phyloP scores from a whole-genome alignment of 2,113 vertebrate genomes.

The Tetrax tetrax region DNA sequence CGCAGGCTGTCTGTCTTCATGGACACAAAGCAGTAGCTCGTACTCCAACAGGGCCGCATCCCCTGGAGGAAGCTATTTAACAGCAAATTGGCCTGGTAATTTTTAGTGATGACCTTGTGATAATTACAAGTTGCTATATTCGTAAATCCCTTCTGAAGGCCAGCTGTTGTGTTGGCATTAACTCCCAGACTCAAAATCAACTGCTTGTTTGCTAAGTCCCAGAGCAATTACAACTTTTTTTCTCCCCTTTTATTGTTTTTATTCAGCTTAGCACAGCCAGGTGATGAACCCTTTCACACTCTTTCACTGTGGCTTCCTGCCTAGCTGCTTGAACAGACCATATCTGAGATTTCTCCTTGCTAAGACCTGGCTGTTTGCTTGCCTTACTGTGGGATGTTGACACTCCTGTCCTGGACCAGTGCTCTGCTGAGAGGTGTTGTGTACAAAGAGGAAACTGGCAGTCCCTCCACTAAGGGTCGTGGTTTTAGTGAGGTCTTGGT shows the following conservation, averaged over 20 bases:
- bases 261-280: not conserved
- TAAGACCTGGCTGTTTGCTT: not conserved
- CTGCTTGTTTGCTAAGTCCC: constrained; percentile 61
- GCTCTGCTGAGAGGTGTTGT: not conserved
- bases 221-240: not conserved
- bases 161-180: constrained; percentile 71
- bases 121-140: constrained; percentile 72
- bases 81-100: constrained; percentile 65
- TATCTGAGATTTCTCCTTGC: not conserved
- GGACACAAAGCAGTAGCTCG: not conserved
- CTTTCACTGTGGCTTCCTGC: not conserved
- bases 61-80: constrained; percentile 66
- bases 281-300: not conserved
- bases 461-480: not conserved
- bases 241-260: not conserved
- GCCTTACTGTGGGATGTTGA: not conserved
- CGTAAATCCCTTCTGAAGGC: constrained; percentile 65
- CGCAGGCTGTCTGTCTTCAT: not conserved
- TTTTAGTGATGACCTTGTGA: constrained; percentile 70
- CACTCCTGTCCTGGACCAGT: not conserved
- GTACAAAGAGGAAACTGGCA: not conserved
- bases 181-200: constrained; percentile 44
- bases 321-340: not conserved
- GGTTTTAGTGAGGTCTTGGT: not conserved
- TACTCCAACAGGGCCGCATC: not conserved